Evolutionary conservation across 2,888 invertebrate genomes (phyloP).

Genomic region (Plagiodera versicolora): DNA sequence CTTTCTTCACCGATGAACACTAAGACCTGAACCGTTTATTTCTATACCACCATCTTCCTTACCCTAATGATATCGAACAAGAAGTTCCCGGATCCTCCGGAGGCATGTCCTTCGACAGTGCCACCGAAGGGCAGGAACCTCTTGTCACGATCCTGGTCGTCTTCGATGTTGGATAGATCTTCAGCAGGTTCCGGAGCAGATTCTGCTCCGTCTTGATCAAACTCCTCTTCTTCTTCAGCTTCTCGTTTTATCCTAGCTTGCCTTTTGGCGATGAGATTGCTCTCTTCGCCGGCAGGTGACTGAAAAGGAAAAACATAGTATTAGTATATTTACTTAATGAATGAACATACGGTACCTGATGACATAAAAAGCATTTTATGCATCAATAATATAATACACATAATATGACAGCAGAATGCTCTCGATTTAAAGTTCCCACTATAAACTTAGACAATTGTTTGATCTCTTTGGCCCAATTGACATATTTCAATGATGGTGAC

Average conservation of each 20-base stretch:
- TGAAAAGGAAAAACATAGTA: constrained; percentile 42
- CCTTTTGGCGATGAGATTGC: constrained; percentile 44
- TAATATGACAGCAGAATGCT: no score
- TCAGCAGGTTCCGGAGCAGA: constrained; percentile 70
- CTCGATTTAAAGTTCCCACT: no score
- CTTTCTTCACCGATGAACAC: background rate
- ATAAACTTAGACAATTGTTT: no score
- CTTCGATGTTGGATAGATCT: constrained; percentile 70
- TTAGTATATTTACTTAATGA: no score
- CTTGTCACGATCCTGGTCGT: constrained; percentile 81
- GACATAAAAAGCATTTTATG: background rate
- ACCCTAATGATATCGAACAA: constrained; percentile 87
- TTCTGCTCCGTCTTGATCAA: constrained; percentile 46
- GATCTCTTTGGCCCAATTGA: no score
- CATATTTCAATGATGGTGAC: no score
- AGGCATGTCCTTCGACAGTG: constrained; percentile 52
- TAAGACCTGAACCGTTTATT: no score
- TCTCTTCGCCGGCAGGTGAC: constrained; percentile 43
- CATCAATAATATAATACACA: no score
- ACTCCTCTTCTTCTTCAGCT: constrained; percentile 36
- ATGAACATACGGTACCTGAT: no score
- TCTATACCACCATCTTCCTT: constrained; percentile 54
- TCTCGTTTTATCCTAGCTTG: constrained; percentile 38
- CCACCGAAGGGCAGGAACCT: constrained; percentile 74
- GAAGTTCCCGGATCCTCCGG: constrained; percentile 83